phyloP scores from a whole-genome alignment of 35 echinoderm and acorn worm species.

The Eucidaris tribuloides region DNA sequence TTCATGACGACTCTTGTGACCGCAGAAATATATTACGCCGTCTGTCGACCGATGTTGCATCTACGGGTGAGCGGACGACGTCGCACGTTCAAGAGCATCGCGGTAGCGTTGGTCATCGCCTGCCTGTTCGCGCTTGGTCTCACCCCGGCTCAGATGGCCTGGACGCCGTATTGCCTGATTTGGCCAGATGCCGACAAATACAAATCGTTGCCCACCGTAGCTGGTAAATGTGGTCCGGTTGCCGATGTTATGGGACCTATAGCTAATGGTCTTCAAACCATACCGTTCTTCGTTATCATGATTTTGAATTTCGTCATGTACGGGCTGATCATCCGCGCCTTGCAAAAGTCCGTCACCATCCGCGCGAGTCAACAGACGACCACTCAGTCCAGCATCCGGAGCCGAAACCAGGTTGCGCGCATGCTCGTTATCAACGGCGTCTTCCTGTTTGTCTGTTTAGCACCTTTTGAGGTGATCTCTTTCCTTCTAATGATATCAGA shows the following conservation, averaged over 20 bases:
- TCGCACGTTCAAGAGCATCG: conserved; percentile 5
- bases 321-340: neutral
- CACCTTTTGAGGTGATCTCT: conserved; percentile 32
- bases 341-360: neutral
- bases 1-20: conserved; percentile 31
- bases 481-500: conserved; percentile 1
- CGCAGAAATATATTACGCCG: conserved; percentile 28
- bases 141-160: neutral
- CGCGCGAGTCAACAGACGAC: neutral
- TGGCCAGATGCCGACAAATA: conserved; percentile 2
- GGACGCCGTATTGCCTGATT: neutral
- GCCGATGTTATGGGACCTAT: neutral
- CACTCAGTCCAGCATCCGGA: neutral
- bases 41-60: conserved; percentile 26
- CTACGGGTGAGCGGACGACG: neutral
- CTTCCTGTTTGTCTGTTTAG: conserved; percentile 14
- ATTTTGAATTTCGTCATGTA: conserved; percentile 16
- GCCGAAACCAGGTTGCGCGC: conserved; percentile 17
- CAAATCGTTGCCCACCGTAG: neutral
- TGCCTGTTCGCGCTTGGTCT: neutral
- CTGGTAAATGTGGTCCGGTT: neutral
- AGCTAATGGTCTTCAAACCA: conserved; percentile 21
- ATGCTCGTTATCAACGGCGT: conserved; percentile 37
- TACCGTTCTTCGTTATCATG: conserved; percentile 38
- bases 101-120: neutral